Conservation (phyloP, 2,888 invertebrate species). For the Capitulum mitella region DNA sequence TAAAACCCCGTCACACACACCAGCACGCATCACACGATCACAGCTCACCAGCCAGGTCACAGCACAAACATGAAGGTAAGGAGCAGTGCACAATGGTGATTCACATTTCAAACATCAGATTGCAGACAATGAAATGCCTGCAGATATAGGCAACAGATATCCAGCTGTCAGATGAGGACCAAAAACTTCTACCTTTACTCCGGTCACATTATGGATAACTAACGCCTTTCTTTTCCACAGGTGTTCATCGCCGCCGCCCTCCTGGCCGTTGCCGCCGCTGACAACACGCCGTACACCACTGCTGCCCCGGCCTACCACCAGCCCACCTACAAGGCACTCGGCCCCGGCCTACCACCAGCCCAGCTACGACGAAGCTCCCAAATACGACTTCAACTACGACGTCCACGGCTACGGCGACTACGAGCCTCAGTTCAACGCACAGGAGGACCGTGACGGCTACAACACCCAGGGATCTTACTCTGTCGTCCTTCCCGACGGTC, state of each 20-base stretch:
- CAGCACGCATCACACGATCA: no score
- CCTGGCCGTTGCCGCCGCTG: slow-evolving; percentile 4
- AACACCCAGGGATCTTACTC: neutral
- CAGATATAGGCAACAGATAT: no score
- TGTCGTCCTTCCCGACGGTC: neutral
- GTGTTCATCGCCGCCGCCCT: slow-evolving; percentile 1
- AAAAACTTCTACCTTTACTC: no score
- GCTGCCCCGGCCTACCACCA: neutral
- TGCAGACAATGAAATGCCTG: no score
- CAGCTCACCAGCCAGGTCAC: no score
- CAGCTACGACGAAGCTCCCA: neutral
- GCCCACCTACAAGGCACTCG: neutral
- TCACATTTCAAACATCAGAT: no score
- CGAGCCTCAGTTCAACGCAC: neutral
- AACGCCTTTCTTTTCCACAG: no score
- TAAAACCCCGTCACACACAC: no score
- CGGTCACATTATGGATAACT: no score
- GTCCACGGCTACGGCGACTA: neutral
- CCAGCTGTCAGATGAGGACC: no score
- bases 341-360: neutral
- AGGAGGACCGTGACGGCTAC: neutral
- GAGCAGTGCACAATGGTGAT: no score
- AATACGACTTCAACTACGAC: neutral
- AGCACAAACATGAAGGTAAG: no score
- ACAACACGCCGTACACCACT: neutral